Evolutionary conservation across 1,140 invertebrate species (phyloP).

Genomic region (Drosophila neocordata): DNA sequence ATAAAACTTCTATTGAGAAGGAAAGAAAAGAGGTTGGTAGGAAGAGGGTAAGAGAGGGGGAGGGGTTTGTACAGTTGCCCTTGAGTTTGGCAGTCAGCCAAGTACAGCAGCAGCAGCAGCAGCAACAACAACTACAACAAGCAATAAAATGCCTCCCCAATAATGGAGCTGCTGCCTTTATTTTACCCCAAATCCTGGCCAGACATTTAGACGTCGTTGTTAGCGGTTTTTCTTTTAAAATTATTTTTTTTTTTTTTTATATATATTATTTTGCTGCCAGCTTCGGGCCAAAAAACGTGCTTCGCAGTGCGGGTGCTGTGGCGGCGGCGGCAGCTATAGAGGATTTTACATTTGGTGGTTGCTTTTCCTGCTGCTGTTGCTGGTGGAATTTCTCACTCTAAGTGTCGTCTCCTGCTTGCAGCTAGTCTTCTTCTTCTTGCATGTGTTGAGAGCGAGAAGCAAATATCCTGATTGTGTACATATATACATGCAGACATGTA

Average conservation of each 20-base stretch:
- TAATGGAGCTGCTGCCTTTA: too few species aligned
- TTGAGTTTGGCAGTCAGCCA: slow-evolving; percentile 42
- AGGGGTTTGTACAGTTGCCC: slow-evolving; percentile 56
- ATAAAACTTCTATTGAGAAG: background rate
- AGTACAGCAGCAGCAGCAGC: background rate
- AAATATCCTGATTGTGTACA: slow-evolving; percentile 31
- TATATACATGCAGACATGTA: too few species aligned
- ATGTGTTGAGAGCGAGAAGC: slow-evolving; percentile 32
- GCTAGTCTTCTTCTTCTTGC: slow-evolving; percentile 29
- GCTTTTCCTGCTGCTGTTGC: slow-evolving; percentile 31
- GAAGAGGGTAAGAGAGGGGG: too few species aligned
- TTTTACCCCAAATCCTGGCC: slow-evolving; percentile 32
- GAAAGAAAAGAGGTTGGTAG: background rate
- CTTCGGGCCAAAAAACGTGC: slow-evolving; percentile 24
- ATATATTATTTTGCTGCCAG: slow-evolving; percentile 9
- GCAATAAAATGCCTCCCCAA: slow-evolving; percentile 2
- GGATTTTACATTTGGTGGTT: slow-evolving; percentile 33
- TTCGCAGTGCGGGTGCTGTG: background rate
- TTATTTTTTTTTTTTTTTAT: slow-evolving; percentile 20
- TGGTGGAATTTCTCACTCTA: slow-evolving; percentile 58
- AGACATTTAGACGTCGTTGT: slow-evolving; percentile 52
- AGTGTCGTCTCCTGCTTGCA: slow-evolving; percentile 14
- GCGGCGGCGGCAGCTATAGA: background rate
- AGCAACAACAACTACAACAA: background rate
- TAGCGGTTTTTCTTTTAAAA: slow-evolving; percentile 9